phyloP scores from a whole-genome alignment of 92 coral and sea anemone genomes.

The Porites divaricata region DNA sequence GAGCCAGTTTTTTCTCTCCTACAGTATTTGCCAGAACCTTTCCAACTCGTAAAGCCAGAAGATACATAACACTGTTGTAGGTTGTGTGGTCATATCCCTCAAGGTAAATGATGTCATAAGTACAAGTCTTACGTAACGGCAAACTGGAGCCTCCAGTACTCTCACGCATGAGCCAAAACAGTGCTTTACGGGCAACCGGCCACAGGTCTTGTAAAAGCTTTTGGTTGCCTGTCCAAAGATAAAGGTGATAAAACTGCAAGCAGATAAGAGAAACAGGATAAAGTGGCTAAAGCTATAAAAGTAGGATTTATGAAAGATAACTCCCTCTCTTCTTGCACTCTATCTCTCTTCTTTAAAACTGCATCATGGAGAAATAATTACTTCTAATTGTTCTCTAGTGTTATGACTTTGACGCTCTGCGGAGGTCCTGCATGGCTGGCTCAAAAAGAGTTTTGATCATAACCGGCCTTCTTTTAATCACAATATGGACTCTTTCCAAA shows the following conservation, averaged over 20 bases:
- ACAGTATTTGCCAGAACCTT: conserved; percentile 57
- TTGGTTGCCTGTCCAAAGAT: conserved; percentile 78
- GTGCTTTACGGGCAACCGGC: conserved; percentile 80
- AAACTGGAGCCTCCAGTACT: conserved; percentile 76
- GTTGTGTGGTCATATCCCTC: conserved; percentile 79
- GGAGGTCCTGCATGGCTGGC: too few relatives aligned
- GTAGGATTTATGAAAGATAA: neutral
- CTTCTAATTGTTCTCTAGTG: too few relatives aligned
- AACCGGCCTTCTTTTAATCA: too few relatives aligned
- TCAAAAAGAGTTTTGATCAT: too few relatives aligned
- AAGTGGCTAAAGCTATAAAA: neutral
- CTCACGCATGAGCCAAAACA: conserved; percentile 66
- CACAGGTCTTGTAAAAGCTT: conserved; percentile 75
- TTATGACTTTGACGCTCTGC: too few relatives aligned
- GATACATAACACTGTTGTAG: conserved; percentile 87
- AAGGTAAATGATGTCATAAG: conserved; percentile 77
- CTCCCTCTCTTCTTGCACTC: too few relatives aligned
- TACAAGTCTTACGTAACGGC: conserved; percentile 83
- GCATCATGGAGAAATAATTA: too few relatives aligned
- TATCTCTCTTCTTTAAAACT: too few relatives aligned
- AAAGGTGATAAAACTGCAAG: conserved; percentile 81
- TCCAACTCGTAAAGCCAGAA: conserved; percentile 73
- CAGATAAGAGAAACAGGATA: neutral
- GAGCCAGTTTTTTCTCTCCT: conserved; percentile 46
- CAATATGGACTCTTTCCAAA: neutral